phyloP scores from a whole-genome alignment of 37 sponge, comb jelly and placozoan species.

The Mnemiopsis leidyi region DNA sequence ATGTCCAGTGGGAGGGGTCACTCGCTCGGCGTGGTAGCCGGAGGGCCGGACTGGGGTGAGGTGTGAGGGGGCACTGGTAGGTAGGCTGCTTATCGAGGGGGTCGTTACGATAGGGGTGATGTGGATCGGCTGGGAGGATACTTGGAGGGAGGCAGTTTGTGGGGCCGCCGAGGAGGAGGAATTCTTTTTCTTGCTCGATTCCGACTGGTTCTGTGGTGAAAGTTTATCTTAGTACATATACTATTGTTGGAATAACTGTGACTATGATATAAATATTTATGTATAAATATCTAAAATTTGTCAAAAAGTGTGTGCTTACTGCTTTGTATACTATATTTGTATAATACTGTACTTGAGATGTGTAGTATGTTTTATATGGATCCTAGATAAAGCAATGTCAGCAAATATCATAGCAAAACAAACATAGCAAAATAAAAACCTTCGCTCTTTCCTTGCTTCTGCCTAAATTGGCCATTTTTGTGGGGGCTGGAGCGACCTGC shows the following conservation, averaged over 20 bases:
- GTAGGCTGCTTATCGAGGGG: neutral
- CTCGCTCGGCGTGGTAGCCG: neutral
- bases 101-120: conserved; percentile 8
- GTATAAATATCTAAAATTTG: too few species aligned
- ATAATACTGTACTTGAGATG: too few species aligned
- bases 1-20: neutral
- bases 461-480: conserved; percentile 45
- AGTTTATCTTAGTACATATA: too few species aligned
- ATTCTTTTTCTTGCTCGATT: neutral
- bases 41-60: neutral
- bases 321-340: too few species aligned
- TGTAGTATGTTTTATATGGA: too few species aligned
- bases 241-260: too few species aligned
- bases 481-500: conserved; percentile 62
- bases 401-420: neutral
- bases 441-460: conserved; percentile 27
- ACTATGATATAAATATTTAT: too few species aligned
- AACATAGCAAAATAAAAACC: neutral
- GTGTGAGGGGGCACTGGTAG: conserved; percentile 2
- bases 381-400: neutral
- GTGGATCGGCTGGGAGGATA: conserved; percentile 41
- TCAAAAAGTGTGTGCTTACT: too few species aligned
- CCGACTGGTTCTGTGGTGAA: conserved; percentile 50
- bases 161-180: conserved; percentile 1
- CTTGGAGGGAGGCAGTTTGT: neutral